Conservation (phyloP, 2,888 invertebrate species). For the Eumerus sabulonum region DNA sequence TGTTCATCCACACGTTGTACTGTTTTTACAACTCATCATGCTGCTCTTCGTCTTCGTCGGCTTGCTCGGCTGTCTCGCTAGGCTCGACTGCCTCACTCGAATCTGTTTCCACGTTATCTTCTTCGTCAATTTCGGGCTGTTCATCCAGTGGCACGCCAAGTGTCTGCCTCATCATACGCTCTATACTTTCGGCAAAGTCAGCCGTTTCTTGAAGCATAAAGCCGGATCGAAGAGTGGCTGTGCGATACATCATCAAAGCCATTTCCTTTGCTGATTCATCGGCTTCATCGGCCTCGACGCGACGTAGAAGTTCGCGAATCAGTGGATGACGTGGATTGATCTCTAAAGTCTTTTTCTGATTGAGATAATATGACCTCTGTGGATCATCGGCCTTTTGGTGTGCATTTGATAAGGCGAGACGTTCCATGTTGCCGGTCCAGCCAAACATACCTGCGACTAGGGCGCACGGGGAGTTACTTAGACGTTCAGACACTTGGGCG, state of each 20-base stretch:
- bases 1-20: conserved; percentile 57
- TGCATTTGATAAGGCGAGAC: conserved; percentile 95
- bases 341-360: conserved; percentile 97
- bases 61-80: conserved; percentile 78
- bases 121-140: conserved; percentile 79
- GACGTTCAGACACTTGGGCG: conserved; percentile 91
- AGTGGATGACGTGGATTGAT: conserved; percentile 98
- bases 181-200: conserved; percentile 94
- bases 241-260: conserved; percentile 93
- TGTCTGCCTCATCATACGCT: conserved; percentile 90
- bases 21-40: conserved; percentile 83
- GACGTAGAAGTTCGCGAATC: conserved; percentile 91
- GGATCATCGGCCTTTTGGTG: conserved; percentile 97
- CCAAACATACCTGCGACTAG: conserved; percentile 97
- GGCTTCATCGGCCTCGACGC: conserved; percentile 88
- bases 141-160: conserved; percentile 90
- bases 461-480: conserved; percentile 96
- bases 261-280: conserved; percentile 90
- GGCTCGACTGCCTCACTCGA: conserved; percentile 77
- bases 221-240: conserved; percentile 96
- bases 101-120: conserved; percentile 78
- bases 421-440: conserved; percentile 99
- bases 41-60: conserved; percentile 79
- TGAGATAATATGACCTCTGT: conserved; percentile 90
- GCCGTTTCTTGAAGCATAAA: conserved; percentile 92